Evolutionary conservation across 2,797 vertebrate species (phyloP).

Genomic region (Buphagus erythrorhynchus): DNA sequence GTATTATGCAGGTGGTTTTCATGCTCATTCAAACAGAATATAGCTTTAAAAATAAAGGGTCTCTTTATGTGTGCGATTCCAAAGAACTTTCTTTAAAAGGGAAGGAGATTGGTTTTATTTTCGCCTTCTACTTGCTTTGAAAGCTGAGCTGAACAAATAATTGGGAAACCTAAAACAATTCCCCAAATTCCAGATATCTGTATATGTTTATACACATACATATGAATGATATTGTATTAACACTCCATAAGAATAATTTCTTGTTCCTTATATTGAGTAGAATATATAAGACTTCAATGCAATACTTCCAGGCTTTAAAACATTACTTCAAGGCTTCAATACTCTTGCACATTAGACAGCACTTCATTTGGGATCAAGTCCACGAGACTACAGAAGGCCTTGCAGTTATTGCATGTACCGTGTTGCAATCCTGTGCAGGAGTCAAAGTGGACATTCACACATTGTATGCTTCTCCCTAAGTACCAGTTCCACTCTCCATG

Average conservation of each 20-base stretch:
- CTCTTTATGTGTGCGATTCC: background rate
- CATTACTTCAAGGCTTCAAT: background rate
- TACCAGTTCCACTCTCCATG: background rate
- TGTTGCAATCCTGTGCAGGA: accelerated
- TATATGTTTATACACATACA: background rate
- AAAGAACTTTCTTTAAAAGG: background rate
- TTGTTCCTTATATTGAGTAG: background rate
- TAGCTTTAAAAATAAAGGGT: background rate
- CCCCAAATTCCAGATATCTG: background rate
- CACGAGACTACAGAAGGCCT: background rate
- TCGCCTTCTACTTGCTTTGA: background rate
- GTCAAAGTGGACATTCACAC: accelerated
- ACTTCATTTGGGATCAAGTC: background rate
- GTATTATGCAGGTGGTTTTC: background rate
- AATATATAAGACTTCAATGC: background rate
- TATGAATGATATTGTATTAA: background rate
- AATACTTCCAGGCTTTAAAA: background rate
- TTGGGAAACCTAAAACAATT: background rate
- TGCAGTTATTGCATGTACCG: accelerated
- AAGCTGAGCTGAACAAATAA: background rate
- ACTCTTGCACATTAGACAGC: background rate
- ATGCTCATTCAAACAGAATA: background rate
- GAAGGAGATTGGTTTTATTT: background rate
- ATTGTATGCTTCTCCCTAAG: background rate
- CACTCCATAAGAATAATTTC: background rate